Evolutionary conservation across 2,113 vertebrate genomes (phyloP).

Genomic region (Phocoena phocoena): DNA sequence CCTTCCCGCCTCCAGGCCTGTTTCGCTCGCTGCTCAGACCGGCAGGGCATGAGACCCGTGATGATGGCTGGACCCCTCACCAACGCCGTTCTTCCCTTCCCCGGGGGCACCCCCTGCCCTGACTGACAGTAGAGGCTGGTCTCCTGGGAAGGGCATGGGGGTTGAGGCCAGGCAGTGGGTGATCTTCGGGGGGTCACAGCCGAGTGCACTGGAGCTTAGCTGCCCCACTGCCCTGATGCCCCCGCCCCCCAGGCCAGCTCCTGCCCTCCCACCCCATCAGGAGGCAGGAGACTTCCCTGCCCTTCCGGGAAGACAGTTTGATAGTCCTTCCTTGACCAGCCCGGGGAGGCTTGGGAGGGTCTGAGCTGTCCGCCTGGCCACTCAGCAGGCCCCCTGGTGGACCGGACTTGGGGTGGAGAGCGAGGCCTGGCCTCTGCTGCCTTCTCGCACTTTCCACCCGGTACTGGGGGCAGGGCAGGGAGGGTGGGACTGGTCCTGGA

Average conservation of each 20-base stretch:
- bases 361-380: neutral
- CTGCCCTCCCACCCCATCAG: accelerated
- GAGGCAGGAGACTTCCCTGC: neutral
- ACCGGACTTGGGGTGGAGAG: neutral
- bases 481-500: accelerated
- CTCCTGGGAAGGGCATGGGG: neutral
- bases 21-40: neutral
- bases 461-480: neutral
- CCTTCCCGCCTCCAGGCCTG: too few relatives aligned
- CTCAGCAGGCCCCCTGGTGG: neutral
- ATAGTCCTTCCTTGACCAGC: neutral
- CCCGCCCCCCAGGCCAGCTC: accelerated
- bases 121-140: too few relatives aligned
- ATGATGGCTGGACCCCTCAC: accelerated
- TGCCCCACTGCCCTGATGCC: accelerated
- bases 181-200: neutral
- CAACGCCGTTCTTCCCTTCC: accelerated
- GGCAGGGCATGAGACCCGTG: neutral
- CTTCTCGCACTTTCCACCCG: neutral
- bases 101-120: neutral
- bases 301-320: accelerated
- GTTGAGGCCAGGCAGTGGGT: accelerated
- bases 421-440: neutral
- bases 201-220: neutral
- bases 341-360: accelerated